A percentile compares a stretch with the other conserved stretches of the same genome.
Evolutionary conservation across 1,140 invertebrate genomes (phyloP).

Genomic region (Galleria mellonella): DNA sequence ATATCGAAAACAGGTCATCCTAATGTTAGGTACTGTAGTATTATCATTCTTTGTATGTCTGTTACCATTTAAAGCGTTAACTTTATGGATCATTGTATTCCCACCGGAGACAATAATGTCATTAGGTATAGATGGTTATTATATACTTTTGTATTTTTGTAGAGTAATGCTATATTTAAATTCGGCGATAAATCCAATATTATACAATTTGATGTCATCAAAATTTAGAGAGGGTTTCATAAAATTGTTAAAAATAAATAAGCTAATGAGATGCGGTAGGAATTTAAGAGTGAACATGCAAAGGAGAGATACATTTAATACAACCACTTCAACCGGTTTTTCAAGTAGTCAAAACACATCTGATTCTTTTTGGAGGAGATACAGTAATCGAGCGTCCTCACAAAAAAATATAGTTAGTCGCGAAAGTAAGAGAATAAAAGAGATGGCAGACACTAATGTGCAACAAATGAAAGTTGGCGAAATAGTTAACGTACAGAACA

Average conservation of each 20-base stretch:
- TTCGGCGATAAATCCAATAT: conserved; percentile 91
- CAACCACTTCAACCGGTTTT: conserved; percentile 69
- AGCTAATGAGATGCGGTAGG: conserved; percentile 58
- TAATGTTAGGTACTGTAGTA: conserved; percentile 93
- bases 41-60: conserved; percentile 93
- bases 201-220: conserved; percentile 94
- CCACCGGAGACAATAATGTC: conserved; percentile 78
- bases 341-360: conserved; percentile 69
- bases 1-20: conserved; percentile 86
- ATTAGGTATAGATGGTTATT: conserved; percentile 86
- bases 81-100: conserved; percentile 87
- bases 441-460: conserved; percentile 38
- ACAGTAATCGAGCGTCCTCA: conserved; percentile 65
- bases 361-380: conserved; percentile 71
- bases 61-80: conserved; percentile 89
- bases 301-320: conserved; percentile 69
- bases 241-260: conserved; percentile 74
- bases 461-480: conserved; percentile 62
- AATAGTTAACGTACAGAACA: conserved; percentile 68
- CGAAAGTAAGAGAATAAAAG: conserved; percentile 55
- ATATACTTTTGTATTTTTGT: conserved; percentile 89
- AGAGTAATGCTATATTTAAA: conserved; percentile 92
- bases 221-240: conserved; percentile 91
- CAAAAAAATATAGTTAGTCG: conserved; percentile 58
- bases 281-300: conserved; percentile 66